Percentiles rank a stretch among this genome's conserved stretches.
These are phyloP conservation scores for Harpagoxenus sublaevis DNA, from an alignment of 2,888 invertebrate species.

Conservation along the genomic window DNA sequence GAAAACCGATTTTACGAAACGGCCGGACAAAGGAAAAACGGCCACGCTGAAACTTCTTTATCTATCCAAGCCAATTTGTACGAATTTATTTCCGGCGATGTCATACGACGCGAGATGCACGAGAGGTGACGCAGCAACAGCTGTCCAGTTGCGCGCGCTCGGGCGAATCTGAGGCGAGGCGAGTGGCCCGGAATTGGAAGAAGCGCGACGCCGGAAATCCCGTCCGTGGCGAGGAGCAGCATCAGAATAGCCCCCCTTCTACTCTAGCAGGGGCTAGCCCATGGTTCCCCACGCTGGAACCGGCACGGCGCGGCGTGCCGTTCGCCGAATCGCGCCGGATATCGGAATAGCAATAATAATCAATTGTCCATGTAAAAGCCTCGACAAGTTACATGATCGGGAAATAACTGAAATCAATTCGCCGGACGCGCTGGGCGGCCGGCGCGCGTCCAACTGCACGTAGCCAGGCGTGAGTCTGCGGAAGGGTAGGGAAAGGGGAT, in stretches of 20 bases:
- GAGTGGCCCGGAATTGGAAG: slow-evolving; percentile 7
- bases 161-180: slow-evolving; percentile 24
- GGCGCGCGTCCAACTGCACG: slow-evolving; percentile 68
- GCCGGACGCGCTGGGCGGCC: slow-evolving; percentile 68
- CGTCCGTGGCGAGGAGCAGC: slow-evolving; percentile 57
- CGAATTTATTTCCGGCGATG: slow-evolving; percentile 41
- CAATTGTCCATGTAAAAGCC: slow-evolving; percentile 79
- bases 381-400: slow-evolving; percentile 78
- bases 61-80: slow-evolving; percentile 47
- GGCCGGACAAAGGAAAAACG: slow-evolving; percentile 40
- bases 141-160: slow-evolving; percentile 39
- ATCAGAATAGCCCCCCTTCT: slow-evolving; percentile 41
- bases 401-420: slow-evolving; percentile 80
- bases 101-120: slow-evolving; percentile 17
- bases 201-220: slow-evolving; percentile 56
- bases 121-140: slow-evolving; percentile 48
- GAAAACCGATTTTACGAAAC: slow-evolving; percentile 49
- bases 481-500: slow-evolving; percentile 36
- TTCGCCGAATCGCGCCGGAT: slow-evolving; percentile 62
- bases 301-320: slow-evolving; percentile 43
- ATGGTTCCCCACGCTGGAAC: slow-evolving; percentile 24
- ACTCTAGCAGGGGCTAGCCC: slow-evolving; percentile 14
- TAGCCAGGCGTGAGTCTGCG: slow-evolving; percentile 56
- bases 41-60: slow-evolving; percentile 37
- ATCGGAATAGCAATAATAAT: slow-evolving; percentile 79